A percentile compares a stretch with the other conserved stretches of the same genome.
These are phyloP conservation scores for Macroglossus sobrinus DNA, from an alignment of 2,113 vertebrate species.

Conservation along the genomic window DNA sequence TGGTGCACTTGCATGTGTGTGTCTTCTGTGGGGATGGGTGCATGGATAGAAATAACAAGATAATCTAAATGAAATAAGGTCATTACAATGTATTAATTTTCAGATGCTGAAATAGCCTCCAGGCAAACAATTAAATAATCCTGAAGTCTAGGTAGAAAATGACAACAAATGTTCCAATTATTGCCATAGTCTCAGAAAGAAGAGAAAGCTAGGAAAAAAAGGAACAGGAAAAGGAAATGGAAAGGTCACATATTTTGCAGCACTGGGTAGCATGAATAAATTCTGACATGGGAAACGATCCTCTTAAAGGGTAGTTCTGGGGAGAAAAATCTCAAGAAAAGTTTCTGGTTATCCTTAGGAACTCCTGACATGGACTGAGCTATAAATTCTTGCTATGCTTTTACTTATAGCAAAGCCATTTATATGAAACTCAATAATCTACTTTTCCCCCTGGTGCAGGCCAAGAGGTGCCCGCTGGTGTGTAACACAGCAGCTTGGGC, in stretches of 20 bases:
- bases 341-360: background rate
- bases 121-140: background rate
- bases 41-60: background rate
- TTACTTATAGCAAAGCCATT: background rate
- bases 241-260: background rate
- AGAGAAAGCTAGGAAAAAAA: background rate
- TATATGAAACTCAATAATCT: background rate
- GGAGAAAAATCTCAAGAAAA: background rate
- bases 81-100: constrained; percentile 32
- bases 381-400: background rate
- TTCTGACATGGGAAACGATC: background rate
- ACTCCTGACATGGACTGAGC: background rate
- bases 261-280: background rate
- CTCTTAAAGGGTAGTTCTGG: background rate
- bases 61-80: constrained; percentile 37
- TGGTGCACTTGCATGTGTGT: rapidly evolving
- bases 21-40: background rate
- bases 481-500: background rate
- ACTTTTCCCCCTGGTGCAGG: background rate
- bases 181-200: background rate
- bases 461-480: background rate
- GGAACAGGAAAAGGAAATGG: background rate
- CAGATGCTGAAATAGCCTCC: background rate
- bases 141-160: background rate
- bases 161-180: background rate